These are phyloP conservation scores for Endomychus coccineus DNA, from an alignment of 2,888 invertebrate genomes.

Conservation along the genomic window DNA sequence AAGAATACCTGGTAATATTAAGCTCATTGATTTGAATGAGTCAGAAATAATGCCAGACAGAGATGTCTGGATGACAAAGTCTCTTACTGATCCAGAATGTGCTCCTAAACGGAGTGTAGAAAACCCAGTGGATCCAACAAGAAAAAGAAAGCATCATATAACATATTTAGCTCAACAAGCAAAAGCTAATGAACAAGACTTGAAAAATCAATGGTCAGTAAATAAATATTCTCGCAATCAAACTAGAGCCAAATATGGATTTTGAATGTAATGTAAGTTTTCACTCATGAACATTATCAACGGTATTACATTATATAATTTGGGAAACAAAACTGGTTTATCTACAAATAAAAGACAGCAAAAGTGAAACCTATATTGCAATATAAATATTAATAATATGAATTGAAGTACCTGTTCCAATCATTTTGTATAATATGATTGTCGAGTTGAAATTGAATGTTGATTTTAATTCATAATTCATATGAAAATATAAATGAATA, in stretches of 20 bases:
- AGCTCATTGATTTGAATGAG: constrained; percentile 77
- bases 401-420: too few relatives aligned
- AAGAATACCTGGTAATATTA: constrained; percentile 57
- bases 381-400: too few relatives aligned
- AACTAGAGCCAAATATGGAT: constrained; percentile 95
- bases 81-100: constrained; percentile 58
- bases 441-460: too few relatives aligned
- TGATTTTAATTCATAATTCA: too few relatives aligned
- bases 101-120: constrained; percentile 45
- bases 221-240: constrained; percentile 77
- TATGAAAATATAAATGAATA: too few relatives aligned
- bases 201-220: constrained; percentile 91
- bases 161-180: constrained; percentile 92
- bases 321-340: too few relatives aligned
- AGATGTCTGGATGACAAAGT: constrained; percentile 75
- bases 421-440: too few relatives aligned
- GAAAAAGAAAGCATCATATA: constrained; percentile 87
- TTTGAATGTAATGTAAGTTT: constrained; percentile 47
- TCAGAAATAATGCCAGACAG: constrained; percentile 72
- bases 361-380: too few relatives aligned
- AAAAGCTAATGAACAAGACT: constrained; percentile 86
- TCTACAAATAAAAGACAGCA: too few relatives aligned
- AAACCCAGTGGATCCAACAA: constrained; percentile 47
- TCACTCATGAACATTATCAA: too few relatives aligned
- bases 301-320: neutral